Base-by-base conservation (phyloP, 1,140 invertebrate genomes). In the Pseudachorutes palmiensis region DNA sequence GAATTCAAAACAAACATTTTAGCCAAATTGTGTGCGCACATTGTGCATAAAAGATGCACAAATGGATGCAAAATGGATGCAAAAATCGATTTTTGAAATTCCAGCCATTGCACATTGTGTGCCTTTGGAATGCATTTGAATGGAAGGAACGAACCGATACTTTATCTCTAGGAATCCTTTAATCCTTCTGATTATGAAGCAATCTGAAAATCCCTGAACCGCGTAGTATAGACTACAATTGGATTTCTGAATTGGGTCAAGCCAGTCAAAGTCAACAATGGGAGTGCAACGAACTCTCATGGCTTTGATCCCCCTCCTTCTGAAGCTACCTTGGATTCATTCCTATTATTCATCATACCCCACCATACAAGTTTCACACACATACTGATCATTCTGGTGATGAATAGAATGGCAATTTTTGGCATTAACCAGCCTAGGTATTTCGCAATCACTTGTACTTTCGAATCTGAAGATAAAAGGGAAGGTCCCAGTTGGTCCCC, bases 211-310 rank as follows among this genome's bases (percentile, higher is more conserved):
- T n/a, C n/a, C n/a, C n/a, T n/a, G n/a, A n/a, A n/a, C n/a, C n/a
- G n/a, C n/a, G n/a, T n/a, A 60, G 58, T 60, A 29, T 26, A n/a
- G 31, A 31, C 58, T n/a, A 22, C 24, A 31, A 31, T n/a, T 60
- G 12, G 19, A 16, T 58, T 14, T 58, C 16, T 19, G 30, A 73
- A 70, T 70, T 67, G 70, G 72, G 72, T 73, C 72, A 73, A 45
- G 66, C 33, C 49, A 71, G 72, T 71, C 72, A 73, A 71, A 71
- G 72, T 73, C 72, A 73, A 73, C 69, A 73, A 70, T 73, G 24
- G 55, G 30, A 57, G 72, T 65, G 72, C 71, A 73, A 73, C 67
- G 72, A 73, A 73, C 72, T 73, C 69, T 64, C 41, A 60, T 63
- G 57, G 63, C 64, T 65, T 61, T 69, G 68, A 62, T 63, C 24